phyloP scores from a whole-genome alignment of 2,888 invertebrate genomes.

The Chloroclysta siterata region DNA sequence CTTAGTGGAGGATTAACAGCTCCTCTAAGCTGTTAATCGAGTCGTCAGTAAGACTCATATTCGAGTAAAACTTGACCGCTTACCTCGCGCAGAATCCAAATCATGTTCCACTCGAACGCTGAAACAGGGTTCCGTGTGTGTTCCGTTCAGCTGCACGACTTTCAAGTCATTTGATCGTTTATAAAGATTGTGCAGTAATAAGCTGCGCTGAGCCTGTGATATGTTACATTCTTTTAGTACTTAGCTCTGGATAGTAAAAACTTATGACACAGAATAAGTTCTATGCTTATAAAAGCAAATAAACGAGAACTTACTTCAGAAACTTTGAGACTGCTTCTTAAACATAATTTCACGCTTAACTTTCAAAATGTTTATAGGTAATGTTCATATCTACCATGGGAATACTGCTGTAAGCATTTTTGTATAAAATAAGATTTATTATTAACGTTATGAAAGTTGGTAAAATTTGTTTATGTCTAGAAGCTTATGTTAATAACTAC shows the following conservation, averaged over 20 bases:
- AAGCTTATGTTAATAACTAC: too few relatives aligned
- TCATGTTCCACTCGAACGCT: background rate
- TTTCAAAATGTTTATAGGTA: background rate
- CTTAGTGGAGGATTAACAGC: too few relatives aligned
- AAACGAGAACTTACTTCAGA: background rate
- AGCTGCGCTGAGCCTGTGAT: constrained; percentile 22
- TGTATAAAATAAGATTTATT: background rate
- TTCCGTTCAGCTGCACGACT: constrained; percentile 7
- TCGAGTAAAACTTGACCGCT: too few relatives aligned
- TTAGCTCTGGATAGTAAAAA: constrained; percentile 14
- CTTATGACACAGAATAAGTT: constrained; percentile 10
- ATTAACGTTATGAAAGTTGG: too few relatives aligned
- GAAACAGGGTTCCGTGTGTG: background rate
- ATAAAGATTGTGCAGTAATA: constrained; percentile 23
- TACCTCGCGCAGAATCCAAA: too few relatives aligned
- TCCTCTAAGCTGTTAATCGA: too few relatives aligned
- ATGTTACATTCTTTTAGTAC: constrained; percentile 16
- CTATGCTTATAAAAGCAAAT: background rate
- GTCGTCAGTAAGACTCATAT: too few relatives aligned
- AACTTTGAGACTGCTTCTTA: background rate
- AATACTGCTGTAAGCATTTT: background rate
- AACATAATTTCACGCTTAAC: too few relatives aligned
- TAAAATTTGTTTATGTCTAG: too few relatives aligned
- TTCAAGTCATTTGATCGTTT: constrained; percentile 22
- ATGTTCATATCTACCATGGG: background rate